Percentiles rank a stretch among this genome's conserved stretches.
These are phyloP conservation scores for Neostethus bicornis DNA, from an alignment of 2,797 vertebrate genomes.

Conservation along the genomic window DNA sequence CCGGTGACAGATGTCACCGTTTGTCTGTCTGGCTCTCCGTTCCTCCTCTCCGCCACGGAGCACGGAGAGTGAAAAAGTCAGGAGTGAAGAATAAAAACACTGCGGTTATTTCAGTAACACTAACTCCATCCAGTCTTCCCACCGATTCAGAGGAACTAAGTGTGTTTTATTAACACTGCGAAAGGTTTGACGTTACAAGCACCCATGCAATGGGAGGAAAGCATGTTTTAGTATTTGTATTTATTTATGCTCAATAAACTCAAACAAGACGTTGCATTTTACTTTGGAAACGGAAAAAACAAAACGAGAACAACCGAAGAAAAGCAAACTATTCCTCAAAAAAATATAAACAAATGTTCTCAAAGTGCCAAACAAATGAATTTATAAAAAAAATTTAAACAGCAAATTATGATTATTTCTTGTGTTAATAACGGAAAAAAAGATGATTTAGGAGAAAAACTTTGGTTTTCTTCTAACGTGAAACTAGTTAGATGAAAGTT, in stretches of 20 bases:
- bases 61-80: constrained; percentile 27
- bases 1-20: constrained; percentile 67
- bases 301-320: not conserved
- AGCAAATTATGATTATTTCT: constrained; percentile 45
- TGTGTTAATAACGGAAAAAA: constrained; percentile 50
- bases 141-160: constrained; percentile 18
- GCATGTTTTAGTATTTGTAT: constrained; percentile 11
- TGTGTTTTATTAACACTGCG: constrained; percentile 46
- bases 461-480: constrained; percentile 41
- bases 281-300: constrained; percentile 13
- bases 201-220: constrained; percentile 15
- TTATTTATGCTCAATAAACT: constrained; percentile 14
- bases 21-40: constrained; percentile 47
- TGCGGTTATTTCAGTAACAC: constrained; percentile 51
- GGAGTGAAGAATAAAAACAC: constrained; percentile 42
- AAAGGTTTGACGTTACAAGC: constrained; percentile 15
- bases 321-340: too few species aligned
- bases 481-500: too few species aligned
- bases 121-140: constrained; percentile 38
- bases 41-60: constrained; percentile 35
- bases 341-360: not conserved
- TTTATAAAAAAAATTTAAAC: constrained; percentile 19
- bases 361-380: constrained; percentile 12
- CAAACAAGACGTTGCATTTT: not conserved
- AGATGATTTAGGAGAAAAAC: constrained; percentile 55